Percentiles rank a stretch among this genome's conserved stretches.
Evolutionary conservation across 2,113 vertebrate species (phyloP).

Genomic region (Stegostoma tigrinum): DNA sequence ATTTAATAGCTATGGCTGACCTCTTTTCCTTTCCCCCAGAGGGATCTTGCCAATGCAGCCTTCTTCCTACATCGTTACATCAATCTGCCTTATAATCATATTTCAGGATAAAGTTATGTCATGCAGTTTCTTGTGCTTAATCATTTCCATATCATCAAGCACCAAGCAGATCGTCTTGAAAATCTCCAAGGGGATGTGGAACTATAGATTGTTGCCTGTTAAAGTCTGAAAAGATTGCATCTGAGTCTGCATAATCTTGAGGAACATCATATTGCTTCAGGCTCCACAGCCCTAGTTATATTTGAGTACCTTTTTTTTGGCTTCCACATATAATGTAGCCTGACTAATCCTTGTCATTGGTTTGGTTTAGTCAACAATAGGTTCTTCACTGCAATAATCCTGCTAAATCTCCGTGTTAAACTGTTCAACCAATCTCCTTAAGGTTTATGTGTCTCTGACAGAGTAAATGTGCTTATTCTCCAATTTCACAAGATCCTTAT

Average conservation of each 20-base stretch:
- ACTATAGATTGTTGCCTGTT: background rate
- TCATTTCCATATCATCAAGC: conserved; percentile 8
- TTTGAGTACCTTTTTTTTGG: background rate
- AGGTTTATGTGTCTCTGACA: background rate
- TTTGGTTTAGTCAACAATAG: background rate
- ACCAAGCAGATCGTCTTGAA: background rate
- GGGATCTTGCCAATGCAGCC: background rate
- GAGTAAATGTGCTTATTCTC: background rate
- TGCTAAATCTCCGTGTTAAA: background rate
- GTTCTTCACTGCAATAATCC: background rate
- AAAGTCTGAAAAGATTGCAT: background rate
- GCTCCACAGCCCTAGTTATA: background rate
- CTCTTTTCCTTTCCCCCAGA: conserved; percentile 18
- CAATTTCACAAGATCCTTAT: background rate
- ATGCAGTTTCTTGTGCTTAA: background rate
- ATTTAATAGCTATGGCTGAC: conserved; percentile 16
- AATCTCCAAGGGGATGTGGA: background rate
- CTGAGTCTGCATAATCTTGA: background rate
- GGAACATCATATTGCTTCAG: background rate
- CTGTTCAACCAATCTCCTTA: too few relatives aligned
- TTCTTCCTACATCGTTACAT: background rate
- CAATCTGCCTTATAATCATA: conserved; percentile 14
- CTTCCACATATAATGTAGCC: background rate
- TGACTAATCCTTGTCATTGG: background rate
- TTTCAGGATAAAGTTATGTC: conserved; percentile 9